Percentiles rank a stretch among this genome's conserved stretches.
Evolutionary conservation across 2,113 vertebrate species (phyloP).

Genomic region (Vireo altiloquus): DNA sequence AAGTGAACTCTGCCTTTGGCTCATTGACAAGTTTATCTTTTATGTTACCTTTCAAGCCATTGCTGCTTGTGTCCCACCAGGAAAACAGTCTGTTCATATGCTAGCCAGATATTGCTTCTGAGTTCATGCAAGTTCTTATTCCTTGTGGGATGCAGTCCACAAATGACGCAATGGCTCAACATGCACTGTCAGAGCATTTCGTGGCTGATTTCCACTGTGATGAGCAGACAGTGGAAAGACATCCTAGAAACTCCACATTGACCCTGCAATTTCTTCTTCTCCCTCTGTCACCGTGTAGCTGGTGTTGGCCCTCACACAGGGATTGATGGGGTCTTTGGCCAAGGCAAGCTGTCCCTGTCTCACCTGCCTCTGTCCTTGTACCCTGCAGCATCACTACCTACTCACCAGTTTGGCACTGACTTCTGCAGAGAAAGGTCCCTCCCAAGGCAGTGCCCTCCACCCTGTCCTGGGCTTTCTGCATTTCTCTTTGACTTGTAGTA

Average conservation of each 20-base stretch:
- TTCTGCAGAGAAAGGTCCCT: neutral
- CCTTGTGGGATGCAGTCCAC: neutral
- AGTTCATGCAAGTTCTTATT: neutral
- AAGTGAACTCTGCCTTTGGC: neutral
- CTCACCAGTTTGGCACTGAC: neutral
- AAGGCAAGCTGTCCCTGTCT: neutral
- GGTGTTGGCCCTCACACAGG: neutral
- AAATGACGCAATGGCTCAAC: neutral
- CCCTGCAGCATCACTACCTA: rapidly evolving
- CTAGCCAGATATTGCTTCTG: neutral
- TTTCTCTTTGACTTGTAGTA: neutral
- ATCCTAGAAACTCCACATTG: neutral
- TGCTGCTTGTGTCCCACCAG: neutral
- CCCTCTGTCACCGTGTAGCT: neutral
- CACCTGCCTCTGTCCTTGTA: neutral
- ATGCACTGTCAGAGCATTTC: neutral
- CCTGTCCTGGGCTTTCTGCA: neutral
- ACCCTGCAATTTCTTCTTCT: neutral
- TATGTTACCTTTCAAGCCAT: neutral
- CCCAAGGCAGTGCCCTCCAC: neutral
- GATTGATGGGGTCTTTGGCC: neutral
- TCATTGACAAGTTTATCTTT: neutral
- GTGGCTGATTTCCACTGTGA: neutral
- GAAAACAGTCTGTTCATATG: neutral
- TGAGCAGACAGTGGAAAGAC: neutral